Base-by-base conservation (phyloP, 2,797 vertebrate genomes). In the Moxostoma hubbsi region DNA sequence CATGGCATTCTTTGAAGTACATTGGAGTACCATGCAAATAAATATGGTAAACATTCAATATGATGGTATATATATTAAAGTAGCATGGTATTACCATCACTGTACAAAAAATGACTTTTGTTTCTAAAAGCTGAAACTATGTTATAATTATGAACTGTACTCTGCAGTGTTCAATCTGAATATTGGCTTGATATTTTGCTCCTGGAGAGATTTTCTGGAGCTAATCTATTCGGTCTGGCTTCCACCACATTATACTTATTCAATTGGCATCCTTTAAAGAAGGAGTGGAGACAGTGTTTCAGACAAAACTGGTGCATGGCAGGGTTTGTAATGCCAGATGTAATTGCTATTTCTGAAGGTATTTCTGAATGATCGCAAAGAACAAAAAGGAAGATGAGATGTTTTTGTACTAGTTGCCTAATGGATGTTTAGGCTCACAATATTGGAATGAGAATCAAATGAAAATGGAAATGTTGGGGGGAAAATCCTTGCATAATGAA, bases 401-500 rank as follows among this genome's bases (percentile, higher is more conserved):
- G 36, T 47, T 76, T 58, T 57, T 75, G 72, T 66, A 66, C 45
- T 43, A n/a, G 53, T 4, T 67, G 5, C 18, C 5, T 76, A 76
- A 76, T 66, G 16, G 63, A 46, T 36, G 18, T 62, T 73, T 64
- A 55, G 63, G 43, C n/a, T 64, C n/a, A 49, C 13, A n/a, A 66
- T 57, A 24, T 66, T 75, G 73, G 63, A 45, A 66, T 66, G 15
- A n/a, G 62, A 75, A 66, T 75, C 11, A 58, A 76, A 76, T 76
- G 74, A 67, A 76, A 76, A 67, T 76, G 63, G 63, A 76, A 36
- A 67, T 76, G 67, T 76, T 49, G 9, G 43, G 36, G 12, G 65
- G 55, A 63, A 24, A 63, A 46, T 18, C n/a, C 61, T 62, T 47
- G 12, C 47, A 11, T 62, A 70, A 76, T 81, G 67, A 81, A 74